These are phyloP conservation scores for Equus quagga DNA, from an alignment of 2,113 vertebrate genomes.

Conservation along the genomic window DNA sequence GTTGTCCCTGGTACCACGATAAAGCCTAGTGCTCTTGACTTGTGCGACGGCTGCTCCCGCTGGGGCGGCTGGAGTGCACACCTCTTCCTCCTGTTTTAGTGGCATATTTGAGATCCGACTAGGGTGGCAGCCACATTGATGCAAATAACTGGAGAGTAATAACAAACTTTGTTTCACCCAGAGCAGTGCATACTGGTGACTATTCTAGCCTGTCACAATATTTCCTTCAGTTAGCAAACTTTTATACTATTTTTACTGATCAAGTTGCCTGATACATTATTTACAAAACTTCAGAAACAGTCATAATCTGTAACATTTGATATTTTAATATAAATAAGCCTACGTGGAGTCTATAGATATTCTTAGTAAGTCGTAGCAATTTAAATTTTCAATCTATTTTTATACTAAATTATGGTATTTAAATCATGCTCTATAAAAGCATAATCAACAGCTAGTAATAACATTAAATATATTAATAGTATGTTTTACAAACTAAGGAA, in stretches of 20 bases:
- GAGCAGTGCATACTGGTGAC: accelerated
- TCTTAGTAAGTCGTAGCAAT: background rate
- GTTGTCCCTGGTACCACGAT: accelerated
- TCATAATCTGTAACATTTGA: background rate
- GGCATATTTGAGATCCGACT: accelerated
- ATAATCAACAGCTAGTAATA: background rate
- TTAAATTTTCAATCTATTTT: background rate
- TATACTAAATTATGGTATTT: background rate
- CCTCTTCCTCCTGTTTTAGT: accelerated
- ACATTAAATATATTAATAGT: background rate
- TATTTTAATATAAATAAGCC: background rate
- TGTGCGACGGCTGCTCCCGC: accelerated
- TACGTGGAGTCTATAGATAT: background rate
- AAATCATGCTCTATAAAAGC: background rate
- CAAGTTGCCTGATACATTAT: background rate
- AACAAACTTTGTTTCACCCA: accelerated
- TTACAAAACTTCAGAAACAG: background rate
- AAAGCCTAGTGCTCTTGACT: accelerated
- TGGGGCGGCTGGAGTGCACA: accelerated
- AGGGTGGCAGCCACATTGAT: accelerated
- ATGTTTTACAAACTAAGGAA: background rate
- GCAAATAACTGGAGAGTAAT: background rate
- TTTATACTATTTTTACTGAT: accelerated
- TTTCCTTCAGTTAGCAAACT: too few species aligned
- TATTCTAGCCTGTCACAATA: accelerated